Evolutionary conservation across 2,797 vertebrate species (phyloP), one percentile per base, ranked within the genome.

Genomic region (Sebastes cheni): DNA sequence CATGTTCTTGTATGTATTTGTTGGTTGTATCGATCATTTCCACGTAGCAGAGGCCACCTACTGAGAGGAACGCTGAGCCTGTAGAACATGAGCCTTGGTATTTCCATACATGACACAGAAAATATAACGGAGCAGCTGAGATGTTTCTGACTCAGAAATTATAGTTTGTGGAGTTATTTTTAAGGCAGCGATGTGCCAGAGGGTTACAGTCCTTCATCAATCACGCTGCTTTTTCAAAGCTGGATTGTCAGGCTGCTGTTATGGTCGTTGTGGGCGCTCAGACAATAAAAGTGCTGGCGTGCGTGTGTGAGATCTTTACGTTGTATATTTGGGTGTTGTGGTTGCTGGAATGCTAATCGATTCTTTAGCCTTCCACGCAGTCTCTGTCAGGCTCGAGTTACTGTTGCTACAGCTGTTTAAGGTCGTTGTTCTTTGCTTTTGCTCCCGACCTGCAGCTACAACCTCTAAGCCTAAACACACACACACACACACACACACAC

Each of bases 401-500:
- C 94, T 96, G 94, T 96, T 96, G 91, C 93, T 92, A 91, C 95
- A 96, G 96, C 96, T 96, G 96, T 89, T 94, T 69, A 50, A 84
- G 75, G 82, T 92, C 95, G 94, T 95, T 95, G 90, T 91, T 88
- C 92, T 94, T 94, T 93, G 89, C 80, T 85, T 90, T 81, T 79
- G 80, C 84, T 82, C 80, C 80, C 55, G 75, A 93, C 92, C 90
- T 91, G 86, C 85, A 88, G 91, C 89, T 84, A 69, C 82, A 90
- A 67, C 86, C 87, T 81, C 69, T 89, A 82, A 91, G 85, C 86
- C 82, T 73, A 82, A 85, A 93, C 72, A 89, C 82, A 90, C 67
- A 80, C 25, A 69, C 9, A 73, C 67, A 80, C 25, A 69, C 9
- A 72, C 52, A 76, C 54, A 23, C 39, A 61, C 64, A 54, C 59